phyloP scores from a whole-genome alignment of 2,113 vertebrate genomes.

The Chroicocephalus ridibundus region DNA sequence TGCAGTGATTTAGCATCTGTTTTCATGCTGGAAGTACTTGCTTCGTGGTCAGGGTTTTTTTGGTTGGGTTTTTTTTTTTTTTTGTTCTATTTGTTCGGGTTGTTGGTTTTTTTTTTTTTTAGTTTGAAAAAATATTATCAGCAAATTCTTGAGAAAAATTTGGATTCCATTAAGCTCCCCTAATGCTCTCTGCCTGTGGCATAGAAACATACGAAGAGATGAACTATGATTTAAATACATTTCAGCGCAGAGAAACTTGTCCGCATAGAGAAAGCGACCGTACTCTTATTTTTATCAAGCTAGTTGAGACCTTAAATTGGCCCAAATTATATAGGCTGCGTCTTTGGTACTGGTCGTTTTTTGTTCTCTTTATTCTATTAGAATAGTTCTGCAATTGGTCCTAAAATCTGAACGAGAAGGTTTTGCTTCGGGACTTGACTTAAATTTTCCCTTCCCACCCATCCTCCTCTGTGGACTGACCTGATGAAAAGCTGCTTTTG shows the following conservation, averaged over 20 bases:
- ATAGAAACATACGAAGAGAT: background rate
- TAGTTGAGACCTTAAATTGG: background rate
- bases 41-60: background rate
- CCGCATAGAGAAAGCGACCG: background rate
- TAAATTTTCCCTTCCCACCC: background rate
- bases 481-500: conserved; percentile 11
- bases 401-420: background rate
- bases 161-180: background rate
- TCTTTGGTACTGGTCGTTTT: background rate
- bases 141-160: background rate
- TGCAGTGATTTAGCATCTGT: conserved; percentile 46
- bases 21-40: conserved; percentile 40
- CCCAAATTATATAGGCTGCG: background rate
- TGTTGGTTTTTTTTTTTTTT: background rate
- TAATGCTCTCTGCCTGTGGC: background rate
- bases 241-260: background rate
- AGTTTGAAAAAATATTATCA: background rate
- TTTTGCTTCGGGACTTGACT: conserved; percentile 10
- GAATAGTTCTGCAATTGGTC: background rate
- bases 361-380: background rate
- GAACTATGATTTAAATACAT: background rate
- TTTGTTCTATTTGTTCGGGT: background rate
- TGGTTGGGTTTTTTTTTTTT: background rate
- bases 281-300: background rate
- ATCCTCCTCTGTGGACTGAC: background rate